Evolutionary conservation across 2,888 invertebrate genomes (phyloP).

Genomic region (Eledone cirrhosa): DNA sequence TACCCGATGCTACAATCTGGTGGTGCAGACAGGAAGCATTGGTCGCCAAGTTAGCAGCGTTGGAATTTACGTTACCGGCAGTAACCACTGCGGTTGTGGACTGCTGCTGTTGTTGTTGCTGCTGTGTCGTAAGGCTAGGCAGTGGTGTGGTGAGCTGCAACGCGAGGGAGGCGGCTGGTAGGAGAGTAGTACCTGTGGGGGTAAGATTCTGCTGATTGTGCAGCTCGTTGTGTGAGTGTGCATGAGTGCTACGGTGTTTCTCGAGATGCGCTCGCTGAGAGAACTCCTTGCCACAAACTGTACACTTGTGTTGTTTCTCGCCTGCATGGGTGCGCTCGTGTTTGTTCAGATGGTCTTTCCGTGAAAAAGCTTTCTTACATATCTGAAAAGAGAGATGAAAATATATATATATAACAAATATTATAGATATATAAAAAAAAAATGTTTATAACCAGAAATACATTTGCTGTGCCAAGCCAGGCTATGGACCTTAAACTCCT

Average conservation of each 20-base stretch:
- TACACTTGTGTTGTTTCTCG: constrained; percentile 14
- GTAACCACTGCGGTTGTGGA: no score
- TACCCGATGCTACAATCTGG: neutral
- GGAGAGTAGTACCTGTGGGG: neutral
- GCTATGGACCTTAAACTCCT: no score
- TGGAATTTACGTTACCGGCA: neutral
- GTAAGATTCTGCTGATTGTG: neutral
- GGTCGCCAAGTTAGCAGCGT: neutral
- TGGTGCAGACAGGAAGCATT: constrained; percentile 12
- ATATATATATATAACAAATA: no score
- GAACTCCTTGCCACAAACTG: constrained; percentile 15
- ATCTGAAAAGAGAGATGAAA: constrained; percentile 66
- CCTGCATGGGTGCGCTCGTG: constrained; percentile 10
- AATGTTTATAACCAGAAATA: no score
- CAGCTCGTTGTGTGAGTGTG: neutral
- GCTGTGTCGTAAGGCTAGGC: constrained; percentile 12
- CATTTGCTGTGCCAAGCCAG: no score
- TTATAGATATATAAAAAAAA: no score
- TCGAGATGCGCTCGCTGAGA: constrained; percentile 18
- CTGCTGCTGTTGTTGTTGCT: neutral
- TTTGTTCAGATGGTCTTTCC: constrained; percentile 71
- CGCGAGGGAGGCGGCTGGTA: constrained; percentile 14
- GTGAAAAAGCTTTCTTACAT: constrained; percentile 76
- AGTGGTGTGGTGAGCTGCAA: neutral
- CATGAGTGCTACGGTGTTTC: constrained; percentile 12